phyloP scores from a whole-genome alignment of 37 sponge, comb jelly and placozoan genomes.

The Axinella damicornis region DNA sequence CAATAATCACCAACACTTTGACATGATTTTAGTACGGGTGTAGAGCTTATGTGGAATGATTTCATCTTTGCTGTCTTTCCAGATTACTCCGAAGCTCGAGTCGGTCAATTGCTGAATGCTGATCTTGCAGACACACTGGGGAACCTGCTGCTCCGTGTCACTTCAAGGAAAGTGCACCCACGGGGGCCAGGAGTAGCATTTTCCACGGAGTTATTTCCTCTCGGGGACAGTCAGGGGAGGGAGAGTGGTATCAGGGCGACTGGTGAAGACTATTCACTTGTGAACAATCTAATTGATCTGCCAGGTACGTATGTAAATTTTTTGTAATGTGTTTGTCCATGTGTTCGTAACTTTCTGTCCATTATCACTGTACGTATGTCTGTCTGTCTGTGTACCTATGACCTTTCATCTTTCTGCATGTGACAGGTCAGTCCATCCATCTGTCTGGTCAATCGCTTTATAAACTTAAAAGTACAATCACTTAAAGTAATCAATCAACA shows the following conservation, averaged over 20 bases:
- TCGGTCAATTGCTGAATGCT: conserved; percentile 42
- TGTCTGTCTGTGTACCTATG: too few species aligned
- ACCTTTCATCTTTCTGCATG: too few species aligned
- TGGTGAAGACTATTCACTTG: conserved; percentile 26
- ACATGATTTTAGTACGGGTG: too few species aligned
- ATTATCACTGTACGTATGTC: too few species aligned
- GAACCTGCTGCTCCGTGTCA: conserved; percentile 72
- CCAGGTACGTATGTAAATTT: conserved; percentile 27
- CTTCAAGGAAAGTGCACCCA: conserved; percentile 54
- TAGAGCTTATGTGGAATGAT: too few species aligned
- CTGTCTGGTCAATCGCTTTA: too few species aligned
- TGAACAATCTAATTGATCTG: conserved; percentile 22
- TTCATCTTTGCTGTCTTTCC: neutral
- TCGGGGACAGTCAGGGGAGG: neutral
- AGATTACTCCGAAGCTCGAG: conserved; percentile 76
- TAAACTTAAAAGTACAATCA: too few species aligned
- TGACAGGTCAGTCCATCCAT: too few species aligned
- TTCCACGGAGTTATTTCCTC: conserved; percentile 4
- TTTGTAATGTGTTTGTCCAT: too few species aligned
- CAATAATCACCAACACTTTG: too few species aligned
- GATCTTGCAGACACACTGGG: conserved; percentile 84
- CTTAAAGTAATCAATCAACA: too few species aligned
- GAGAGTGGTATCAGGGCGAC: neutral
- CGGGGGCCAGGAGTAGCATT: neutral
- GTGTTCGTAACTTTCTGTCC: too few species aligned